Base-by-base conservation (phyloP, 2,113 vertebrate genomes). In the Podiceps cristatus region DNA sequence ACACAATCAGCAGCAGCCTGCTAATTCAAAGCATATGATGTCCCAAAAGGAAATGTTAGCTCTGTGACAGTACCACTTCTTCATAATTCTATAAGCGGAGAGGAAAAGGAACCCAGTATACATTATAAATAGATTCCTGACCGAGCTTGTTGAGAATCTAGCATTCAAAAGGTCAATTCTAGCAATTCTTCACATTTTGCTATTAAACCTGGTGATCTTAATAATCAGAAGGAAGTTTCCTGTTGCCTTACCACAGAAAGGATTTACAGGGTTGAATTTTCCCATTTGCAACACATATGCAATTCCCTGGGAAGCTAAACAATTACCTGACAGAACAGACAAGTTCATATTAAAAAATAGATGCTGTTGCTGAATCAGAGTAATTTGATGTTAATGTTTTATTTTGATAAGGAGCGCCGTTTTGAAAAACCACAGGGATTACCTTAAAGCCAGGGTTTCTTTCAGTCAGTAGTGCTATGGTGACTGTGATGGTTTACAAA, bases 341-440 rank as follows among this genome's bases (percentile, higher is more conserved):
- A 74, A 78, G 42, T 72, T 90, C 52, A 85, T 62, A 63, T 78
- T 78, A 92, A 96, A 94, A 97, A 95, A 92, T 13, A 90, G 62
- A 90, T 93, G 74, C 8, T 79, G 64, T 44, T 96, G 80, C 69
- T 90, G 87, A 94, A 96, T 95, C 77, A 64, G 49, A 88, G 71
- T 94, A 71, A 95, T 93, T 78, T 63, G 29, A 94, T 72, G 78
- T 49, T 95, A 82, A 78, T 56, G 73, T 63, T 90, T 93, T 66
- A 72, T 93, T 96, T 81, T 81, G 69, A 90, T 92, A 93, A 50
- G 53, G 45, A 93, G 9, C 1, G 1, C 58, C 4, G 2, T 49
- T 79, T 73, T 78, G 66, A 89, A 91, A 93, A 96, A 56, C 56
- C 69, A 72, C 66, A 76, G 45, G 53, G 62, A 96, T 59, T 89